Percentiles rank a stretch among this genome's conserved stretches.
These are phyloP conservation scores for Urosaurus nigricauda DNA, from an alignment of 2,797 vertebrate species.

Conservation along the genomic window DNA sequence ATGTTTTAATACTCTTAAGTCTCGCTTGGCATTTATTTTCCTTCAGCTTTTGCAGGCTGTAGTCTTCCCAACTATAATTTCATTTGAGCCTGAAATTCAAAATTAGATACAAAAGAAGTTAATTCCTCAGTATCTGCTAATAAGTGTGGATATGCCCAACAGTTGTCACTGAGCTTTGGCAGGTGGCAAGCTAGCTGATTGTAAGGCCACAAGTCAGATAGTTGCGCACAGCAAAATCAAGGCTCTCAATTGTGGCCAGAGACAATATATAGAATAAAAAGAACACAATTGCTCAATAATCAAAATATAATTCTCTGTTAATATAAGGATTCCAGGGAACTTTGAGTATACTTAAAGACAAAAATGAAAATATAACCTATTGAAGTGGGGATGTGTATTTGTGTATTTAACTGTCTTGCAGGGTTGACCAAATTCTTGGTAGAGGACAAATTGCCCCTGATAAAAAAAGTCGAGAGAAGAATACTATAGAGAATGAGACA, in stretches of 20 bases:
- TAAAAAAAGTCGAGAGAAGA: conserved; percentile 94
- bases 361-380: not conserved
- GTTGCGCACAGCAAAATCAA: not conserved
- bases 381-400: not conserved
- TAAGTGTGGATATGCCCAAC: not conserved
- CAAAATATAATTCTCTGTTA: not conserved
- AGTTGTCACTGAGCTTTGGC: not conserved
- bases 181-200: not conserved
- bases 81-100: not conserved
- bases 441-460: conserved; percentile 96
- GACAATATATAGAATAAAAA: not conserved
- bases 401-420: conserved; percentile 73
- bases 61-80: not conserved
- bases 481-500: conserved; percentile 89
- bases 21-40: conserved; percentile 16
- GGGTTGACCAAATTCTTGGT: conserved; percentile 97
- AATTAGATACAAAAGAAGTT: not conserved
- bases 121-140: not conserved
- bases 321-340: not conserved
- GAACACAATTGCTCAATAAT: not conserved
- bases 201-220: not conserved
- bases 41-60: not conserved
- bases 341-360: not conserved
- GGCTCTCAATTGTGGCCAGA: not conserved
- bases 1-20: conserved; percentile 22